Base-by-base conservation (phyloP, 2,888 invertebrate species). In the Epistrophe eligans region DNA sequence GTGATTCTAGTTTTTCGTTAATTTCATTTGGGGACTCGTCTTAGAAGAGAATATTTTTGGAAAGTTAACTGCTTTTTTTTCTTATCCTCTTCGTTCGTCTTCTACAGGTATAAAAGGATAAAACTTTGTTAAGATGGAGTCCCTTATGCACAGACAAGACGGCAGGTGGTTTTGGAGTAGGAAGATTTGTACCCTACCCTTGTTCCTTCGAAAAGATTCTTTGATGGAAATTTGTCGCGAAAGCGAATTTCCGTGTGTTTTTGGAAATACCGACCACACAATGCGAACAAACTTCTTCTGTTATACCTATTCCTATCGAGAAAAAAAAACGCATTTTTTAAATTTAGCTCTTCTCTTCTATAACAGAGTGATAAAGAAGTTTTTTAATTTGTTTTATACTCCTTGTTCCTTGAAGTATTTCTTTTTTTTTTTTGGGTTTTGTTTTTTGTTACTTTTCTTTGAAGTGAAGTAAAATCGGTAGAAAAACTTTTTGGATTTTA, bases 161-260 rank as follows among this genome's bases (percentile, higher is more conserved):
- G 35, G 17, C 35, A 38, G n/a, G 57, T 35, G 24, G 28, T n/a
- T 0, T 40, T 8, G 15, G 7, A 15, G 32, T 8, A 7, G 38
- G 38, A 19, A 60, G 40, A 17, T 17, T 60, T 19, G 38, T 38
- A 60, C 35, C 1, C 10, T 38, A 60, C 35, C 1, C 10, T 35
- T 17, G 4, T 57, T 48, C 50, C 11, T 32, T 32, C 32, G 4
- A 32, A 6, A 50, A 19, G 19, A 58, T 40, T 43, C 5, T 58
- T 57, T 48, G 72, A 73, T 82, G 77, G 73, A 82, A 85, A 85
- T 85, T 82, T 85, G 82, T 85, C 85, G 77, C 81, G 82, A 77
- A 74, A 82, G 77, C 81, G 82, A 85, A 85, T 85, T 77, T 85
- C 67, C 73, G 77, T 81, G 84, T 85, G 77, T 81, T 81, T 67